phyloP scores from a whole-genome alignment of 2,113 vertebrate species.

The Sorex araneus region DNA sequence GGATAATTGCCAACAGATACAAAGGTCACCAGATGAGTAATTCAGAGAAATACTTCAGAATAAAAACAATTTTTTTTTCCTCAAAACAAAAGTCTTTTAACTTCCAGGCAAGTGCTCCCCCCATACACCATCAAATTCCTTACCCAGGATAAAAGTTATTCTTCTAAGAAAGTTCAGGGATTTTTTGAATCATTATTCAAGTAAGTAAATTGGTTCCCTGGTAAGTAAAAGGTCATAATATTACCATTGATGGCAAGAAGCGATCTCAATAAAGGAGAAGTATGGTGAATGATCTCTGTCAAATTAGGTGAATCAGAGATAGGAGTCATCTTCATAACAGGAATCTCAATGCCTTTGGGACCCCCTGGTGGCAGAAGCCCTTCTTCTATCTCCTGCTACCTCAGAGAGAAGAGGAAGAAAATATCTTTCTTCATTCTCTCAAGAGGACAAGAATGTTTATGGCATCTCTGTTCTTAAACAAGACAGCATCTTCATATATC shows the following conservation, averaged over 20 bases:
- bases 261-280: background rate
- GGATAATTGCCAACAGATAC: background rate
- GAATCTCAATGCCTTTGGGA: background rate
- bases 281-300: background rate
- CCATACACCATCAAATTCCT: background rate
- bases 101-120: background rate
- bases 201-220: background rate
- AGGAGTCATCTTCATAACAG: background rate
- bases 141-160: background rate
- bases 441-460: background rate
- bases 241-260: background rate
- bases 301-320: background rate
- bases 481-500: slow-evolving; percentile 16
- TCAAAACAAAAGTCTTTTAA: background rate
- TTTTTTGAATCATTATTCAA: background rate
- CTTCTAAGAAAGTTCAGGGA: background rate
- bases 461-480: background rate
- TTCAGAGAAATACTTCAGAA: background rate
- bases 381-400: background rate
- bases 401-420: background rate
- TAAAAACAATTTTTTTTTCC: background rate
- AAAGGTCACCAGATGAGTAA: background rate
- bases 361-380: background rate
- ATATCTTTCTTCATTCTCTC: background rate
- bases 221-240: background rate